Percentiles rank a stretch among this genome's conserved stretches.
These are phyloP conservation scores for Chaitophorus viminalis DNA, from an alignment of 2,888 invertebrate genomes.

Conservation along the genomic window DNA sequence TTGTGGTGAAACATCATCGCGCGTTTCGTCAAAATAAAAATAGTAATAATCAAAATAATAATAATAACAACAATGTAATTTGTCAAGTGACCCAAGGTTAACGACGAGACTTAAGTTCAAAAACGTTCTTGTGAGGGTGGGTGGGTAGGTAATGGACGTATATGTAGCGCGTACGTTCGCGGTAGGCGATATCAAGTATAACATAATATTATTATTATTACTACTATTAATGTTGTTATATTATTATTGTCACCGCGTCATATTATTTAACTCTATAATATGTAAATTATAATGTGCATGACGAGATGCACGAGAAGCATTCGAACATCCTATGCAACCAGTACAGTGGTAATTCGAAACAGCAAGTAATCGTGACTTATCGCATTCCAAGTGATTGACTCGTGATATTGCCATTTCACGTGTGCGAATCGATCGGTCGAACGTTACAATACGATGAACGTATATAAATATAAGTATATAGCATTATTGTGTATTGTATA, in stretches of 20 bases:
- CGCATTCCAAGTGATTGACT: conserved; percentile 45
- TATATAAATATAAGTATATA: too few relatives aligned
- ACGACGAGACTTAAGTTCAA: neutral
- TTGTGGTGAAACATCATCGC: conserved; percentile 32
- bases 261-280: neutral
- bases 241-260: neutral
- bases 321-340: neutral
- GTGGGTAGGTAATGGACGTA: neutral
- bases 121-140: conserved; percentile 1
- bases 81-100: conserved; percentile 32
- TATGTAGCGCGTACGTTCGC: neutral
- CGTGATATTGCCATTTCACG: conserved; percentile 49
- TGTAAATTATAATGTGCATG: too few relatives aligned
- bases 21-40: conserved; percentile 7
- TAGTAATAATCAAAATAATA: neutral
- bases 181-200: neutral
- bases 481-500: neutral
- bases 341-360: conserved; percentile 11
- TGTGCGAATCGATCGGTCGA: neutral
- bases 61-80: conserved; percentile 24
- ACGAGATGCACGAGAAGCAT: neutral
- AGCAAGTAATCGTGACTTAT: conserved; percentile 58
- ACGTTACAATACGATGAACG: neutral
- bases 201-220: neutral
- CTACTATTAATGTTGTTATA: neutral